Evolutionary conservation across 2,888 invertebrate genomes (phyloP).

Genomic region (Byasa hedistus): DNA sequence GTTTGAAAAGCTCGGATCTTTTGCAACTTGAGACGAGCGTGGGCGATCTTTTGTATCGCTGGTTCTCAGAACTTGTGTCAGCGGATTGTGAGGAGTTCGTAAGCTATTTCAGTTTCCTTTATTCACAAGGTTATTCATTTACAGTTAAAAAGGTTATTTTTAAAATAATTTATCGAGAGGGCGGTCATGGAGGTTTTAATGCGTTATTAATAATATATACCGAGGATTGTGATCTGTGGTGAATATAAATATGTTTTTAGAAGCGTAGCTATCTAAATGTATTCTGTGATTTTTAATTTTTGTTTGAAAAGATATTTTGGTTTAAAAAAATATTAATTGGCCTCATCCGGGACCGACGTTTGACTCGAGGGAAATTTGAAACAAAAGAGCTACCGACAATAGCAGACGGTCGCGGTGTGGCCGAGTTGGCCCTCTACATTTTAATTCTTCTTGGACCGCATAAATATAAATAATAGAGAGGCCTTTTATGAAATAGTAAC

Average conservation of each 20-base stretch:
- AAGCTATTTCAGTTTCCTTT: neutral
- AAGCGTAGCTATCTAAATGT: too few relatives aligned
- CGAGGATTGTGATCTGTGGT: too few relatives aligned
- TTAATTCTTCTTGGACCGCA: constrained; percentile 2
- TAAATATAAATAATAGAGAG: neutral
- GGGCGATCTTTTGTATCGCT: neutral
- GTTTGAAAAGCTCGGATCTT: too few relatives aligned
- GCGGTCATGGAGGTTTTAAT: too few relatives aligned
- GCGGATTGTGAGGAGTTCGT: neutral
- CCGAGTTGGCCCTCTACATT: neutral
- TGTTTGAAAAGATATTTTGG: too few relatives aligned
- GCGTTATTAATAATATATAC: too few relatives aligned
- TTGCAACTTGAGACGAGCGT: neutral
- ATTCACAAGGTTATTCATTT: neutral
- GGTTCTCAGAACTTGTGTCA: neutral
- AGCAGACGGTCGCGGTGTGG: constrained; percentile 6
- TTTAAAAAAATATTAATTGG: constrained; percentile 7
- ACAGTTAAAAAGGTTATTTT: neutral
- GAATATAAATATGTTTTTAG: too few relatives aligned
- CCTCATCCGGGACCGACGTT: constrained; percentile 4
- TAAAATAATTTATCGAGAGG: neutral
- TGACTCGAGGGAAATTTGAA: constrained; percentile 5
- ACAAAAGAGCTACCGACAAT: constrained; percentile 24
- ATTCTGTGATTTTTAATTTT: too few relatives aligned
- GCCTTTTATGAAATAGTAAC: too few relatives aligned